Base-by-base conservation (phyloP, 1,140 invertebrate species). In the Heliconius eleuchia region DNA sequence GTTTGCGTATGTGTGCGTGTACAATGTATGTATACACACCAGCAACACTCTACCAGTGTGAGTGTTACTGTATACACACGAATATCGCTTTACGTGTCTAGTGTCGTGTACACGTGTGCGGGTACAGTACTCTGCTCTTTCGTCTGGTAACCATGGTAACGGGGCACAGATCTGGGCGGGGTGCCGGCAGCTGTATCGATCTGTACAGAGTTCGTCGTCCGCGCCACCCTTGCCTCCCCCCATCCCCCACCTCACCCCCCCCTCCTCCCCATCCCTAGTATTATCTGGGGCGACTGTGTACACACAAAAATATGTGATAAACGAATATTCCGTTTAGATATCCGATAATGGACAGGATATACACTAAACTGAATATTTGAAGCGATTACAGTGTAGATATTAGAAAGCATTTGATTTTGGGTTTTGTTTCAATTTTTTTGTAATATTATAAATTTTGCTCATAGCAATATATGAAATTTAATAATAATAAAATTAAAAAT, bases 141-240 rank as follows among this genome's bases (percentile, higher is more conserved):
- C 50, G 74, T 76, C 70, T 74, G 73, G 82, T 83, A 77, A 34
- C 80, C 73, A 83, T 81, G 73, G 82, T 74, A 52, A 83, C 82
- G 75, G 75, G 70, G 71, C 79, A 57, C 79, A 80, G 76, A 71
- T 80, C 85, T 84, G 88, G 89, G 86, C 87, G 85, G 84, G 81
- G 76, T 83, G 81, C 83, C 81, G 88, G 90, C 90, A 91, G 90
- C 91, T 92, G 90, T 93, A 93, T 93, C 91, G 91, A 93, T 92
- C 91, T 91, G 87, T 85, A 82, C 84, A 83, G 86, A 85, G 91
- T 93, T 93, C 91, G 91, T 77, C 90, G 91, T 82, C 89, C 91
- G 87, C 83, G 77, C 74, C 66, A 71, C 80, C 66, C 83, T 77
- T 80, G 73, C 60, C 60, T 5, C 82, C 77, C 80, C 76, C 7